Conservation (phyloP, 2,797 vertebrate genomes). For the Selene dorsalis region DNA sequence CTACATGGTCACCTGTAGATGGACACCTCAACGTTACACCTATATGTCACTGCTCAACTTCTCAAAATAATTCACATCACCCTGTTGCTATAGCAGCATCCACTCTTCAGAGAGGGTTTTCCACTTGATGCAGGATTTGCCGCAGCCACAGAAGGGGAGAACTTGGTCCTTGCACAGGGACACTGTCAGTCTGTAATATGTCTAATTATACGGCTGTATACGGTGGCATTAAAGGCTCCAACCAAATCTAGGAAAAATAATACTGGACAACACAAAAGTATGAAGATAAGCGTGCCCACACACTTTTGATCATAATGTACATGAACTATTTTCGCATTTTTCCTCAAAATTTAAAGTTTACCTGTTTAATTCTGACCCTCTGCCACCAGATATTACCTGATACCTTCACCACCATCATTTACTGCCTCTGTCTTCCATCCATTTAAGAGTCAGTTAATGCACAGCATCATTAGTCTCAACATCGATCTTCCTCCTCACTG, state of each 20-base stretch:
- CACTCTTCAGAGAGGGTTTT: background rate
- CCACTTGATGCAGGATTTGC: too few species aligned
- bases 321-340: too few species aligned
- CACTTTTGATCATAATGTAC: background rate
- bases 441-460: conserved; percentile 47
- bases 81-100: background rate
- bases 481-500: conserved; percentile 54
- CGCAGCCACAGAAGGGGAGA: background rate
- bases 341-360: too few species aligned
- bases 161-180: background rate
- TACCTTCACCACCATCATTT: conserved; percentile 18
- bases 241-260: background rate
- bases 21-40: background rate
- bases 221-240: too few species aligned
- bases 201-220: background rate
- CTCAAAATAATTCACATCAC: too few species aligned
- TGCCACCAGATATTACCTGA: conserved; percentile 19
- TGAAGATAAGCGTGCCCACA: background rate
- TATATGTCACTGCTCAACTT: background rate
- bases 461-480: conserved; percentile 63
- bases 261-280: background rate
- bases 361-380: background rate
- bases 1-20: too few species aligned
- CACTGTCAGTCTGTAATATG: background rate
- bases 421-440: conserved; percentile 16